Base-by-base conservation (phyloP, 2,888 invertebrate genomes). In the Germaria angustata region DNA sequence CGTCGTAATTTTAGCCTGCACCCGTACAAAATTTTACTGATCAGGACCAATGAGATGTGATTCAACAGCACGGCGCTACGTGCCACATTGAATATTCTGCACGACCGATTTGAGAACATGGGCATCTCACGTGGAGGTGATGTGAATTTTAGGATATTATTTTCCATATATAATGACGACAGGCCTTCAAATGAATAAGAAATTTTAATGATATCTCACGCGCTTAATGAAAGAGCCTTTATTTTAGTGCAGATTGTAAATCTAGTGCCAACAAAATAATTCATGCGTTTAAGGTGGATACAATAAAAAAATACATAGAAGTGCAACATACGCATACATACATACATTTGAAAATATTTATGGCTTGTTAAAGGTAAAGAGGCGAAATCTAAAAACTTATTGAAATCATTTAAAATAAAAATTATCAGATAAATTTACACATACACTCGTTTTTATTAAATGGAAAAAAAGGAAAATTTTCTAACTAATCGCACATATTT, bases 401-500 rank as follows among this genome's bases (percentile, higher is more conserved):
- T 69, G 69, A 73, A 81, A 81, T 59, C 61, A 77, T 78, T 81
- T 78, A 57, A 73, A 49, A 69, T 65, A 78, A 78, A 81, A 28
- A 78, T 77, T 55, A 72, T 24, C 28, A 63, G 9, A 34, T 24
- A 44, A 59, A 61, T 69, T 73, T 73, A 59, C 69, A 34, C 22
- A 51, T 73, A 59, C 69, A 34, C 22, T 41, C 39, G 8, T 24
- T 24, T 61, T 72, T 22, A 20, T 22, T 34, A 61, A 41, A n/a
- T 2, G 22, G 8, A 20, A 9, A 39, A 61, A 57, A 51, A 8
- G 15, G 5, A 44, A 53, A 28, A 22, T 0, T 36, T 59, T 24
- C 8, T 28, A 53, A 49, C 44, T 20, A 46, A 6, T 8, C n/a
- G 8, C 17, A 51, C n/a, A 24, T 41, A 41, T 22, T 59, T n/a